A percentile compares a stretch with the other conserved stretches of the same genome.
Conservation (phyloP, 2,797 vertebrate genomes). For the Semotilus atromaculatus region DNA sequence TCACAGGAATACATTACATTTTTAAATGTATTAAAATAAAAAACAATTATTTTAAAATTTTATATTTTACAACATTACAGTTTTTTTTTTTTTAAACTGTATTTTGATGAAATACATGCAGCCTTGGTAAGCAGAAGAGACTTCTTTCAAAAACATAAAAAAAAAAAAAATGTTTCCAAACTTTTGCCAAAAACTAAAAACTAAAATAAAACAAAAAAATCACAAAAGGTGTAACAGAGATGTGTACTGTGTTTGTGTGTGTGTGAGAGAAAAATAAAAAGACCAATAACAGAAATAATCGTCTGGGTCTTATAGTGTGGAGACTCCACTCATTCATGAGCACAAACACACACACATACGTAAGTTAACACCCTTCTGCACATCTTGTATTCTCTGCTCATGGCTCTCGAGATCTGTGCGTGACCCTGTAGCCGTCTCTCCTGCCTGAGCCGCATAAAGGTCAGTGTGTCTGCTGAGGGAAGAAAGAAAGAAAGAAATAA, state of each 20-base stretch:
- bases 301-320: slow-evolving; percentile 2
- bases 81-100: no score
- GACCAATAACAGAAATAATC: neutral
- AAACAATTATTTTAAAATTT: no score
- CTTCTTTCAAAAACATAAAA: no score
- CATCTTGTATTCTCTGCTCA: slow-evolving; percentile 43
- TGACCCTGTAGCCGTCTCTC: slow-evolving; percentile 28
- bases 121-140: no score
- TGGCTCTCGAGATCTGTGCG: slow-evolving; percentile 36
- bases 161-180: no score
- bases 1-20: no score
- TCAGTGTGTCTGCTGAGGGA: slow-evolving; percentile 48
- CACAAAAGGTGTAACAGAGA: no score
- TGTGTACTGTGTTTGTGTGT: neutral
- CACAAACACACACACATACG: slow-evolving; percentile 13
- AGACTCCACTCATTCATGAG: slow-evolving; percentile 4
- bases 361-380: slow-evolving; percentile 36
- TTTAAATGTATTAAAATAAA: no score
- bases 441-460: slow-evolving; percentile 46
- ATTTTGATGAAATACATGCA: no score
- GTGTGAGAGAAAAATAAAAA: neutral
- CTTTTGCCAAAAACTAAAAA: no score
- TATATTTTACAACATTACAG: no score
- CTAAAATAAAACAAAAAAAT: no score
- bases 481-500: slow-evolving; percentile 37